Evolutionary conservation across 2,888 invertebrate species (phyloP).

Genomic region (Ecliptopera silaceata): DNA sequence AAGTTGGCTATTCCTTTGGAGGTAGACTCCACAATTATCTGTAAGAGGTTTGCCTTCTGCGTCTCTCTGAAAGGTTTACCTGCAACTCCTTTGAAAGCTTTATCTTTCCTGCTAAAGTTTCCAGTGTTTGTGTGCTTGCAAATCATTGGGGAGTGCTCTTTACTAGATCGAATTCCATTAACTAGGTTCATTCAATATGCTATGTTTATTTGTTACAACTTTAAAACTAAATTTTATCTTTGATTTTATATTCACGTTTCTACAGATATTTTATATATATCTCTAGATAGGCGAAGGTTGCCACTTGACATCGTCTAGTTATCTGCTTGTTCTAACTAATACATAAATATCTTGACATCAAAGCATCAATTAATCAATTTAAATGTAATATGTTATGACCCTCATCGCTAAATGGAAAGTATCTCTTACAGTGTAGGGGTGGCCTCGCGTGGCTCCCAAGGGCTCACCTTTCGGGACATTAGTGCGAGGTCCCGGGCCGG

Average conservation of each 20-base stretch:
- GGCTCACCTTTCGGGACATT: conserved; percentile 18
- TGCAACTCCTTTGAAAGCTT: conserved; percentile 1
- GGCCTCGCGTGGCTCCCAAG: conserved; percentile 19
- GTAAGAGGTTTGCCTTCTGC: conserved; percentile 1
- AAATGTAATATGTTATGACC: conserved; percentile 20
- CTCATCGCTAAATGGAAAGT: conserved; percentile 14
- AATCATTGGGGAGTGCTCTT: conserved; percentile 3
- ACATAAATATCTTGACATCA: neutral
- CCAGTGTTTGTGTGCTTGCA: conserved; percentile 10
- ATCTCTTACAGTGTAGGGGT: conserved; percentile 6
- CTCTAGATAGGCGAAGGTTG: too few species aligned
- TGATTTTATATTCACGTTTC: neutral
- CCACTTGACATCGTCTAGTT: neutral
- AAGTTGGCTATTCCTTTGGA: conserved; percentile 1
- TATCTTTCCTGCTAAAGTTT: conserved; percentile 4
- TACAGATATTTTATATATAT: too few species aligned
- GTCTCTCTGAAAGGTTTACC: conserved; percentile 6
- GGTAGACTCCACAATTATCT: neutral
- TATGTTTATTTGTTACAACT: neutral
- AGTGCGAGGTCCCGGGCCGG: conserved; percentile 11
- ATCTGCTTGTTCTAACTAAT: conserved; percentile 1
- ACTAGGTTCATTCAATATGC: conserved; percentile 2
- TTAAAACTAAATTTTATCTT: conserved; percentile 2
- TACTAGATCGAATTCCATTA: neutral
- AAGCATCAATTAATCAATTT: conserved; percentile 11